A percentile compares a stretch with the other conserved stretches of the same genome.
These are phyloP conservation scores for Lamprotornis superbus DNA, from an alignment of 2,113 vertebrate species.

Conservation along the genomic window DNA sequence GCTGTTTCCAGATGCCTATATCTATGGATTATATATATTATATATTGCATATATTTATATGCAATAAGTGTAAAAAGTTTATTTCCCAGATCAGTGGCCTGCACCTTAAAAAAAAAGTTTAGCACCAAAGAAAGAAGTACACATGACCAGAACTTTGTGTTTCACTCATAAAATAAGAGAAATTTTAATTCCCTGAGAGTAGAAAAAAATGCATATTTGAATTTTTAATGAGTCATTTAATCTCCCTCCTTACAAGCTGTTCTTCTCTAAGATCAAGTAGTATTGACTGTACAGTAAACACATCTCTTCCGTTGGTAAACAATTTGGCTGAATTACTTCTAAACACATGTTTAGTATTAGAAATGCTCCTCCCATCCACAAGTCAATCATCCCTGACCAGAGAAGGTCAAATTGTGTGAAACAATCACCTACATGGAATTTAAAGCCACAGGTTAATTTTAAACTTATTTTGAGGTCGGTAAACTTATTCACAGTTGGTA, in stretches of 20 bases:
- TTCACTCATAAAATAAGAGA: background rate
- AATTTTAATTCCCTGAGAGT: background rate
- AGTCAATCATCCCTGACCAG: background rate
- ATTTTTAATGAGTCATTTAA: conserved; percentile 13
- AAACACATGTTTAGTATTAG: background rate
- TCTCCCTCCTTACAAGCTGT: background rate
- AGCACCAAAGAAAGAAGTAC: background rate
- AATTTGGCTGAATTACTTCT: background rate
- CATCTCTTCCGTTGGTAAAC: background rate
- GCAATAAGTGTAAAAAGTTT: background rate
- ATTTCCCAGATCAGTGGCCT: background rate
- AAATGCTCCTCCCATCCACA: background rate
- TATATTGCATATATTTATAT: background rate
- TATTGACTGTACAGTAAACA: conserved; percentile 44
- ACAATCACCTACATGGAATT: background rate
- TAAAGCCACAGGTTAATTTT: background rate
- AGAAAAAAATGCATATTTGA: background rate
- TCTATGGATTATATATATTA: background rate
- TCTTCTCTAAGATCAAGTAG: conserved; percentile 5
- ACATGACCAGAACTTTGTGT: background rate
- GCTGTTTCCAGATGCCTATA: background rate
- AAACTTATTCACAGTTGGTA: background rate
- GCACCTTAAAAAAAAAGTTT: background rate
- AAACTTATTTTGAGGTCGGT: background rate
- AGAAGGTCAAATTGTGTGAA: background rate